Base-by-base conservation (phyloP, 30 jellyfish, hydroid and myxozoan genomes). In the Hydra vulgaris region DNA sequence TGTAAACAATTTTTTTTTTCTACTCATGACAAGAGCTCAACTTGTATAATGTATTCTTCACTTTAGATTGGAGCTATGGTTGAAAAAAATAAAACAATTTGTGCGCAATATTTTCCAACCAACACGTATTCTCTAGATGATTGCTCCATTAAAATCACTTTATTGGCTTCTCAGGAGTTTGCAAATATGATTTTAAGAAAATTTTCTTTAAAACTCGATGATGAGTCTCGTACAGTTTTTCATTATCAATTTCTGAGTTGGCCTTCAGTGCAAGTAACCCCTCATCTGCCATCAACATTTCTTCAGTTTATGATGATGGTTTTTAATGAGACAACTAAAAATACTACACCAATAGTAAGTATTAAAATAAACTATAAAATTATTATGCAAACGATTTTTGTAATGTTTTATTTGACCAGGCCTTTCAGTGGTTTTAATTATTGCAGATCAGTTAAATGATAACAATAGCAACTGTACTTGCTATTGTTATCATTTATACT, bases 191-290 rank as follows among this genome's bases (percentile, higher is more conserved):
- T 15, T 68, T 68, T n/a, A 20, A 68, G 75, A 68, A 68, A 68
- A 68, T 23, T 68, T 68, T n/a, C 16, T 4, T n/a, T 68, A 68
- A 68, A 68, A 16, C 19, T n/a, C 22, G 81, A 69, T 1, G 55
- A 55, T 16, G 92, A 70, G 26, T 53, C 40, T 3, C 72, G 92
- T 40, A 4, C 81, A 54, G 76, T 89, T 18, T 21, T 78, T 67
- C 97, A 84, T 53, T 89, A 83, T 55, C 91, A 84, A 53, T 89
- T 72, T 66, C 73, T 82, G 21, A 15, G 95, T 15, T 89, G 97
- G 97, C 97, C 97, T 1, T 21, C 93, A 27, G 78, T 70, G 4
- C 84, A 76, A 66, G 21, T 70, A 0, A 83, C 82, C 7, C 97
- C 97, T 5, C 72, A 76, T 17, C 78, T 80, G 52, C 83, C 95